These are phyloP conservation scores for Rhinoderma darwinii DNA, from an alignment of 2,113 vertebrate genomes.

Conservation along the genomic window DNA sequence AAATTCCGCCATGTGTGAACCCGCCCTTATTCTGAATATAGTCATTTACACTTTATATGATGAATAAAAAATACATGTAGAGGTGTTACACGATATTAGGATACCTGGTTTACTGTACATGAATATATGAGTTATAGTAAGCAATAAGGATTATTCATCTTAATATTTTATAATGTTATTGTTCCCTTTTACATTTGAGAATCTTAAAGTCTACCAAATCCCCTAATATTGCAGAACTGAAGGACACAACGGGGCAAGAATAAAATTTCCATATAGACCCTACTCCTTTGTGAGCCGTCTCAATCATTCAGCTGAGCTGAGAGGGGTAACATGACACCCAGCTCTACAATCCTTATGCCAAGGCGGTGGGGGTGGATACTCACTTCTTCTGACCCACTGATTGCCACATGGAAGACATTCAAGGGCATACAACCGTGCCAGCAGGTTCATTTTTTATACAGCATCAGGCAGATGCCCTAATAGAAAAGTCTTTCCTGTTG, in stretches of 20 bases:
- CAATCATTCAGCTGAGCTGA: neutral
- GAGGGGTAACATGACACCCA: neutral
- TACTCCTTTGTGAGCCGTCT: neutral
- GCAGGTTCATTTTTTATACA: neutral
- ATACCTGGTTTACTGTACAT: too few relatives aligned
- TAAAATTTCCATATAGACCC: neutral
- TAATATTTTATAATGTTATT: too few relatives aligned
- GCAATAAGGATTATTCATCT: too few relatives aligned
- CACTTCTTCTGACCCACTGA: neutral
- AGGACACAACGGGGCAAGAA: neutral
- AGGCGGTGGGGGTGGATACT: neutral
- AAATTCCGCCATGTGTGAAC: too few relatives aligned
- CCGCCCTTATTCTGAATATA: too few relatives aligned
- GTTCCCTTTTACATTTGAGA: neutral
- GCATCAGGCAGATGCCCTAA: neutral
- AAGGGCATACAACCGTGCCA: neutral
- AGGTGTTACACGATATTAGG: too few relatives aligned
- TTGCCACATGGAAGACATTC: neutral
- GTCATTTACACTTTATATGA: too few relatives aligned
- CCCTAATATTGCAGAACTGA: neutral
- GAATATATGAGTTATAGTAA: too few relatives aligned
- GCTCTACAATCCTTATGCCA: neutral
- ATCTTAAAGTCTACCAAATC: neutral
- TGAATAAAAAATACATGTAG: too few relatives aligned
- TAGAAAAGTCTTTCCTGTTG: neutral